These are phyloP conservation scores for Callipepla squamata DNA, from an alignment of 2,113 vertebrate genomes.

Conservation along the genomic window DNA sequence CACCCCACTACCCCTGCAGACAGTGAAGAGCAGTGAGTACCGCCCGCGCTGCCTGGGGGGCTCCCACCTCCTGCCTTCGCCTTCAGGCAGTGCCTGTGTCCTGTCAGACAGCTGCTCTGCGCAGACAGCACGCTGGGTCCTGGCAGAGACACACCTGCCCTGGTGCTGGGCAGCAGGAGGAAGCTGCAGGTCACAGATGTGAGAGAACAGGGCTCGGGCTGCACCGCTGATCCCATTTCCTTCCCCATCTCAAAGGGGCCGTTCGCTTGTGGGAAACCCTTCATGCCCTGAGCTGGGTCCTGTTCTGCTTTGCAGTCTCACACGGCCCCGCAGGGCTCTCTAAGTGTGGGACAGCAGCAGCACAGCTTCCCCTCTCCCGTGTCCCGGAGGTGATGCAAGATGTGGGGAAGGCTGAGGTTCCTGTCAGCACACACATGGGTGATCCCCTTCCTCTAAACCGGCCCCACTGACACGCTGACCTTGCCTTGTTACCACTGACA, in stretches of 20 bases:
- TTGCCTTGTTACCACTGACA: not conserved
- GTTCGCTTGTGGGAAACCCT: not conserved
- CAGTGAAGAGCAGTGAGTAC: not conserved
- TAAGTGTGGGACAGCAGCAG: fast-evolving
- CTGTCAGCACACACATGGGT: fast-evolving
- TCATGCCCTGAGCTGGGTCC: not conserved
- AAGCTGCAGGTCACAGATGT: fast-evolving
- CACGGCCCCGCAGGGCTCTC: fast-evolving
- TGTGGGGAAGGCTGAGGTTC: not conserved
- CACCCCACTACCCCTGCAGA: fast-evolving
- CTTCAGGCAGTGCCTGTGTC: not conserved
- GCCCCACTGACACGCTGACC: fast-evolving
- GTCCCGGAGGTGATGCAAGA: not conserved
- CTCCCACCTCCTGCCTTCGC: not conserved
- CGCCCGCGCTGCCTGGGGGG: not conserved
- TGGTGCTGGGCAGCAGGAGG: not conserved
- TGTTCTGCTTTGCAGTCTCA: not conserved
- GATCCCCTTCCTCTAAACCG: not conserved
- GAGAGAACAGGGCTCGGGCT: not conserved
- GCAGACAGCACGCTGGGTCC: not conserved
- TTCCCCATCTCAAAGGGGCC: not conserved
- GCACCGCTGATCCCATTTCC: not conserved
- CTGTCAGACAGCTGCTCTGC: fast-evolving
- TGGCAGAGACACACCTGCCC: not conserved
- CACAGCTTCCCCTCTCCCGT: not conserved